Conservation (phyloP, 2,113 vertebrate genomes). For the Phalacrocorax aristotelis region DNA sequence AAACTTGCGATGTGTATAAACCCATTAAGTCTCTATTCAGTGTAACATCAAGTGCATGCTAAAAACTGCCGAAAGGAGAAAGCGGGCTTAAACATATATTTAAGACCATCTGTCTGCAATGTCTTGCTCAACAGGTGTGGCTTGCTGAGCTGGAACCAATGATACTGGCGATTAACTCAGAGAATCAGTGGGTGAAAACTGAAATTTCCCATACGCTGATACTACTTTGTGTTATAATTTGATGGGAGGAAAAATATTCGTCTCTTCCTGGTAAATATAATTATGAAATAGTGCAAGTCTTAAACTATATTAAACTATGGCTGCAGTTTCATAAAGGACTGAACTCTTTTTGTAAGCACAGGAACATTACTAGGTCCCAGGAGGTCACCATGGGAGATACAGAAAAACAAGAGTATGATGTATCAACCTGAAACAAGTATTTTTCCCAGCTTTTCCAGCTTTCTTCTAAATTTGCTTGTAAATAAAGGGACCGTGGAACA, state of each 20-base stretch:
- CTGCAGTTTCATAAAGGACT: not conserved
- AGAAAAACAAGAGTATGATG: not conserved
- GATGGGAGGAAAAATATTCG: not conserved
- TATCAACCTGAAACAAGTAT: not conserved
- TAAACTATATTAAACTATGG: not conserved
- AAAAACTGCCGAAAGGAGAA: not conserved
- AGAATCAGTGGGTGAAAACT: not conserved
- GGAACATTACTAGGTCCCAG: not conserved
- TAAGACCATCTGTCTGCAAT: not conserved
- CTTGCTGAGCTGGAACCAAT: not conserved
- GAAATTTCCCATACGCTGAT: not conserved
- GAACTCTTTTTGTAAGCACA: not conserved
- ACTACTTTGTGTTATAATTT: not conserved
- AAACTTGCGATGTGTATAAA: not conserved
- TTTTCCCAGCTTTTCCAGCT: not conserved
- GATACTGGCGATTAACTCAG: not conserved
- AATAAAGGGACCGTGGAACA: not conserved
- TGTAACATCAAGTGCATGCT: not conserved
- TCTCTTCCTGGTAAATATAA: not conserved
- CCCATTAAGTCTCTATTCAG: fast-evolving
- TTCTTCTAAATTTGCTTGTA: not conserved
- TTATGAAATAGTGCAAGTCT: not conserved
- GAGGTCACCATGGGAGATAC: not conserved
- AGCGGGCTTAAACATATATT: not conserved
- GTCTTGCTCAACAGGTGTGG: not conserved